Conservation (phyloP, 2,888 invertebrate species). For the Elysia crispata region DNA sequence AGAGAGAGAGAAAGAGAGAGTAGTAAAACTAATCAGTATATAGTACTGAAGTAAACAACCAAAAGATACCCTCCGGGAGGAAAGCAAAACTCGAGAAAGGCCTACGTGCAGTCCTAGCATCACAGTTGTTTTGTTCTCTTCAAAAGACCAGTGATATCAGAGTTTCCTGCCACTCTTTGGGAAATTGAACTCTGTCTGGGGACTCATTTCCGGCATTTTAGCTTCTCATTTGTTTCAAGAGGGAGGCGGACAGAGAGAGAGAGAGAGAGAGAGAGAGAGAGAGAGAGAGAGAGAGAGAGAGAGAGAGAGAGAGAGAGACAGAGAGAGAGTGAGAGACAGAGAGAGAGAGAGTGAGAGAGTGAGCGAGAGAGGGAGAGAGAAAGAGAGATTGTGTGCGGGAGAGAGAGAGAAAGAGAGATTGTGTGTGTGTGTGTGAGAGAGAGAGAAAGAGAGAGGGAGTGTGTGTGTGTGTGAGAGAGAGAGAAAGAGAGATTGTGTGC, state of each 20-base stretch:
- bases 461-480: background rate
- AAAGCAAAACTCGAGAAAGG: too few species aligned
- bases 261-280: conserved; percentile 39
- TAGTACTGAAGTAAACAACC: too few species aligned
- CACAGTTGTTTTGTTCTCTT: too few species aligned
- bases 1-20: background rate
- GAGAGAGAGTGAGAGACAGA: background rate
- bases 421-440: too few species aligned
- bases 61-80: too few species aligned
- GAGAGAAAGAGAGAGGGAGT: too few species aligned
- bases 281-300: conserved; percentile 12
- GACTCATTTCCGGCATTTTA: background rate
- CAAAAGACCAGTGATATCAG: too few species aligned
- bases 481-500: background rate
- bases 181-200: too few species aligned
- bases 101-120: too few species aligned
- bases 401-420: background rate
- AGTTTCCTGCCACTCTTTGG: too few species aligned
- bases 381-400: background rate
- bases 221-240: background rate
- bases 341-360: background rate
- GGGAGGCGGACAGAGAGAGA: conserved; percentile 33
- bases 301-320: conserved; percentile 29
- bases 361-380: too few species aligned
- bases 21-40: background rate